Evolutionary conservation across 2,797 vertebrate genomes (phyloP), one percentile per base, ranked within the genome.

Genomic region (Cirrhinus molitorella): DNA sequence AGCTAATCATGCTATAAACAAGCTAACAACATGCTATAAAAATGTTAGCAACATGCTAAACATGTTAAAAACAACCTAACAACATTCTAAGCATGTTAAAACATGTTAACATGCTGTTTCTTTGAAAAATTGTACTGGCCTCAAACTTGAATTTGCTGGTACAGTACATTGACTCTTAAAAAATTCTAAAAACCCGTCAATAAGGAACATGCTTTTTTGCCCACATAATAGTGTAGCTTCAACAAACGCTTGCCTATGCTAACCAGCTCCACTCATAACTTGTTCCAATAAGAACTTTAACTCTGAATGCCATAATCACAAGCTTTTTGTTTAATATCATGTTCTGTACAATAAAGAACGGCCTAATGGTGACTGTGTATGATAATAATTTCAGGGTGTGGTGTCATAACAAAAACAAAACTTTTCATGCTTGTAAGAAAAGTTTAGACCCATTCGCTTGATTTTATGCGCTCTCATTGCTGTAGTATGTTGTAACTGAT

Each of bases 311-410:
- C 67, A 45, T 81, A 47, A 61, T 72, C 40, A 34, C 40, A 59
- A 6, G 23, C 16, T 43, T 78, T 79, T 49, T 31, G 12, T n/a
- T 43, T 43, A 17, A 43, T 16, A 1, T 34, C 59, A 8, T 61
- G 61, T 74, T 12, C 25, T 17, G 19, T 49, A 73, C 21, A 17
- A 21, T 31, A 43, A 37, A 49, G 28, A 80, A 45, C 21, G 21
- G 70, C 80, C 37, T 14, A 25, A 51, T 51, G 3, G 25, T 37
- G 45, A 49, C 68, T 73, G 28, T 9, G 1, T 80, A 80, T 31
- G 51, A 73, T 73, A 63, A 81, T 74, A 74, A 82, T 66, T 43
- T 53, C 40, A 37, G 59, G 57, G 80, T 81, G 70, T 45, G 21
- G 68, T 23, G 23, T 73, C 68, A 72, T 59, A 34, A 81, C 28